Percentiles rank a stretch among this genome's conserved stretches.
Conservation (phyloP, 2,888 invertebrate genomes). For the Acrobasis suavella region DNA sequence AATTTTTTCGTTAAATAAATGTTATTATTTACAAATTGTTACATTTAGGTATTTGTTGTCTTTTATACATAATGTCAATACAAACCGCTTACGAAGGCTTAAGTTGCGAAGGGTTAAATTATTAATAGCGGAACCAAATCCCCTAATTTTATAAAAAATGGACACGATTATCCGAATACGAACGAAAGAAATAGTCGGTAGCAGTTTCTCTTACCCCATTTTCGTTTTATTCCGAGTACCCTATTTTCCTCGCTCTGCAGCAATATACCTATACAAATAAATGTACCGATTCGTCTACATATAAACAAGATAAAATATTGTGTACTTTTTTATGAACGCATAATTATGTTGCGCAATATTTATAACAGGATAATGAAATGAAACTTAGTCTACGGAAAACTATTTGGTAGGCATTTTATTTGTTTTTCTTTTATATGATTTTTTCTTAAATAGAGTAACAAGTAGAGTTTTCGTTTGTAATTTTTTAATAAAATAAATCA, state of each 20-base stretch:
- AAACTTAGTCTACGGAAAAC: slow-evolving; percentile 8
- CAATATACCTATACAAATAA: not conserved
- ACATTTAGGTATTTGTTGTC: too few species aligned
- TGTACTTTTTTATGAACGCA: not conserved
- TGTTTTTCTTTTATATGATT: not conserved
- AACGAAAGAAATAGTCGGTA: slow-evolving; percentile 12
- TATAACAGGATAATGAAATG: not conserved
- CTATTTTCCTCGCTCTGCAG: slow-evolving; percentile 1
- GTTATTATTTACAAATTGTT: too few species aligned
- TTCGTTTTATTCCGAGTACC: slow-evolving; percentile 6
- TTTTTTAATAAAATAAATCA: too few species aligned
- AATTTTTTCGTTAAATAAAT: too few species aligned
- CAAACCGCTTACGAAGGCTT: not conserved
- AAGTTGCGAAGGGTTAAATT: slow-evolving; percentile 32
- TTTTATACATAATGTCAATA: not conserved
- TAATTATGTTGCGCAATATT: slow-evolving; percentile 2
- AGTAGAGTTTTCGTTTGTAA: too few species aligned
- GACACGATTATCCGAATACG: slow-evolving; percentile 16
- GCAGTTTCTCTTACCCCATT: slow-evolving; percentile 14
- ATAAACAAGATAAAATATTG: slow-evolving; percentile 4
- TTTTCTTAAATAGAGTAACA: not conserved
- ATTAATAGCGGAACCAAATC: slow-evolving; percentile 34
- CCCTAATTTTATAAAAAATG: slow-evolving; percentile 16
- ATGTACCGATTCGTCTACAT: not conserved
- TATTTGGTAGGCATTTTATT: not conserved